Evolutionary conservation across 2,888 invertebrate species (phyloP), one percentile per base, ranked within the genome.

Genomic region (Drosophila pseudotalamancana): DNA sequence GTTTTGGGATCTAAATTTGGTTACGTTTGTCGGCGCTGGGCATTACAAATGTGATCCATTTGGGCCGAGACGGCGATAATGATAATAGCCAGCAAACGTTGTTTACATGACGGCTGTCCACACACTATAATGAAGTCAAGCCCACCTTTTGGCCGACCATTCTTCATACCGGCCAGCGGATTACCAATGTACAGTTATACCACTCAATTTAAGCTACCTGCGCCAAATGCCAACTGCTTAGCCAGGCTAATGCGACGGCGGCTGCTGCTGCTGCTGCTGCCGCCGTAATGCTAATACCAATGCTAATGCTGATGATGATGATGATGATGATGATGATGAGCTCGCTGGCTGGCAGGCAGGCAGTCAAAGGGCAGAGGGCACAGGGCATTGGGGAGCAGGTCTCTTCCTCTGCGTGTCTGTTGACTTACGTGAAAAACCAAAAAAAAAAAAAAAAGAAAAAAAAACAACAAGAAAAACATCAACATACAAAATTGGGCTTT

Each of bases 31-130:
- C 35, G 32, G 18, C 27, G 1, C 14, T 27, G 16, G 50, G 51
- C 50, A 72, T 56, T 37, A 61, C 49, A 72, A 73, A 73, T 62
- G 51, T 37, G 32, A 45, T 37, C 40, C 60, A 67, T 56, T 73
- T 61, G 31, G 51, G 40, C 31, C 35, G 27, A 35, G 14, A 23
- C 54, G 42, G 37, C 32, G 67, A n/a, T 70, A 66, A 61, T 43
- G 51, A 35, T 50, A 72, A 72, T 50, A 53, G 46, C 46, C 32
- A 32, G 27, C 21, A 19, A 27, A 32, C 18, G 19, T 14, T 25
- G 49, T 69, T 72, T 51, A 37, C 32, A 56, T 43, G 46, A 55
- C 29, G 21, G 18, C 18, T 11, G 12, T 6, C n/a, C 6, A 3
- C 4, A 1, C 18, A n/a, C n/a, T n/a, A n/a, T 23, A 31, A 43